phyloP scores from a whole-genome alignment of 2,888 invertebrate species.

The Idaea straminata region DNA sequence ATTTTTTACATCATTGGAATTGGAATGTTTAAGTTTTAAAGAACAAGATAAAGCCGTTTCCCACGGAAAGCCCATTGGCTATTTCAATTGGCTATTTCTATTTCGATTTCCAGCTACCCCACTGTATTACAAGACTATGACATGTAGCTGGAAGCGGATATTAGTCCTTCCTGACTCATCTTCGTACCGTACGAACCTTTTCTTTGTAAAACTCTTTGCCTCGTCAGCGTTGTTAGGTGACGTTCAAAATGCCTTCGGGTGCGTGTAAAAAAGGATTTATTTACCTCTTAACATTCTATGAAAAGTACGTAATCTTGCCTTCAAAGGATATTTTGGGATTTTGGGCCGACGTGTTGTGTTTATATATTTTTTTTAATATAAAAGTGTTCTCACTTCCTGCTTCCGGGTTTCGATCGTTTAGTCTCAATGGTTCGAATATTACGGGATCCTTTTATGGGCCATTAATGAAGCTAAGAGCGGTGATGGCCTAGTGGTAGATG shows the following conservation, averaged over 20 bases:
- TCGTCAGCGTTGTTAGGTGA: constrained; percentile 4
- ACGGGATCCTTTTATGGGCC: neutral
- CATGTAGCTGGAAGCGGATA: constrained; percentile 2
- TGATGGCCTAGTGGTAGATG: too few relatives aligned
- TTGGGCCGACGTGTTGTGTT: neutral
- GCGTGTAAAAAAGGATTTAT: constrained; percentile 10
- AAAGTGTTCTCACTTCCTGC: neutral
- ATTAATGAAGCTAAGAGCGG: too few relatives aligned
- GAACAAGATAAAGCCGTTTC: constrained; percentile 7
- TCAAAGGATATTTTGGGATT: constrained; percentile 2
- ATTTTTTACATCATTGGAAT: constrained; percentile 19
- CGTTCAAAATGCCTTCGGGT: constrained; percentile 3
- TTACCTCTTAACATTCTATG: constrained; percentile 5
- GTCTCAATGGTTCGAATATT: constrained; percentile 1
- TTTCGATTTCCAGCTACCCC: neutral
- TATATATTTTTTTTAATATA: neutral
- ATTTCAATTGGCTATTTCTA: too few relatives aligned
- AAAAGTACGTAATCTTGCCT: constrained; percentile 7
- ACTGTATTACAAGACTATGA: neutral
- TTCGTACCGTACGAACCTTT: constrained; percentile 9
- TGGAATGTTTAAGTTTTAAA: constrained; percentile 30
- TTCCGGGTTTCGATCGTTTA: neutral
- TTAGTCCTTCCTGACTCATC: constrained; percentile 6
- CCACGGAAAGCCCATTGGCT: neutral
- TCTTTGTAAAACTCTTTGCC: constrained; percentile 5